Conservation (phyloP, 2,797 vertebrate genomes). For the Kryptolebias ocellatus region DNA sequence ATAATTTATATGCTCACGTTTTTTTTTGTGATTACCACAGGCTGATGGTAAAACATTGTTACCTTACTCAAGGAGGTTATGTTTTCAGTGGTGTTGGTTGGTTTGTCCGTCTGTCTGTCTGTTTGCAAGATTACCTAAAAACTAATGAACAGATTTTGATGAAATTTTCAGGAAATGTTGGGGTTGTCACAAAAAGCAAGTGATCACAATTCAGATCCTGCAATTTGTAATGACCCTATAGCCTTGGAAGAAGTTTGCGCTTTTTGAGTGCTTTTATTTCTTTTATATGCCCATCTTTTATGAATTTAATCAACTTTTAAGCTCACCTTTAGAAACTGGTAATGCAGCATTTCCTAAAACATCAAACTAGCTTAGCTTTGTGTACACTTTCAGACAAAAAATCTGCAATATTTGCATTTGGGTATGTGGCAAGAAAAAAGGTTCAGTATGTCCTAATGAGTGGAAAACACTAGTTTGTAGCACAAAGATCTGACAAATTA, state of each 20-base stretch:
- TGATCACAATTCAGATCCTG: no score
- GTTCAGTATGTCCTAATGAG: slow-evolving; percentile 31
- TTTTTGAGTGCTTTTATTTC: no score
- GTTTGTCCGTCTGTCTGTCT: no score
- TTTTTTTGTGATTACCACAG: slow-evolving; percentile 24
- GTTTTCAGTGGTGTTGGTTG: no score
- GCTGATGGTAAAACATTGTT: slow-evolving; percentile 36
- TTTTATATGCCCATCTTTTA: neutral
- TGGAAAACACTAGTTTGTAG: slow-evolving; percentile 25
- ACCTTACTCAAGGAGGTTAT: no score
- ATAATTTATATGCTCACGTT: slow-evolving; percentile 27
- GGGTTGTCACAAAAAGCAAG: no score
- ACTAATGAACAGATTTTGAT: no score
- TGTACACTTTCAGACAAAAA: neutral
- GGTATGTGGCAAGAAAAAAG: slow-evolving; percentile 35
- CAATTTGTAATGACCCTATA: no score
- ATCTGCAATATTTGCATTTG: slow-evolving; percentile 1
- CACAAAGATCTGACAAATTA: slow-evolving; percentile 9
- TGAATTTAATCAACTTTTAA: slow-evolving; percentile 29
- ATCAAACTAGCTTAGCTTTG: slow-evolving; percentile 29
- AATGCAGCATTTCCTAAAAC: slow-evolving; percentile 4
- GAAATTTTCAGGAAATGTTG: no score
- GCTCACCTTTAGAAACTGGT: slow-evolving; percentile 17
- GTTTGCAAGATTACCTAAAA: no score
- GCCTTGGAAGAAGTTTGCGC: no score